Conservation (phyloP, 2,797 vertebrate species). For the Setipinna tenuifilis region DNA sequence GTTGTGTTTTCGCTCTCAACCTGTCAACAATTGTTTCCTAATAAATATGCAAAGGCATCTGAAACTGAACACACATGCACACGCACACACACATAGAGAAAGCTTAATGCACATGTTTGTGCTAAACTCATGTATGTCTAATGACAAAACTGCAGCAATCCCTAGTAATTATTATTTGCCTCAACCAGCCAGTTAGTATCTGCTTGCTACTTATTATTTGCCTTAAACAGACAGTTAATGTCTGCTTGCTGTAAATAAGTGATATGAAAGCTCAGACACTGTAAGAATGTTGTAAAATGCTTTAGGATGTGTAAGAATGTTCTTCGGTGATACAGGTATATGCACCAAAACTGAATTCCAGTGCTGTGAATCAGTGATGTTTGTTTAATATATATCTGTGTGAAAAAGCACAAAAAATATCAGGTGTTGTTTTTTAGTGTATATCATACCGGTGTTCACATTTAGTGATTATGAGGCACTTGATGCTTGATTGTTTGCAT, state of each 20-base stretch:
- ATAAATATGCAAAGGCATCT: slow-evolving; percentile 3
- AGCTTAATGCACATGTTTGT: background rate
- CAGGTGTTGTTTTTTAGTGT: background rate
- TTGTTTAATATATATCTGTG: background rate
- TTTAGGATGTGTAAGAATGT: too few species aligned
- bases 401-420: background rate
- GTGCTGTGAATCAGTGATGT: background rate
- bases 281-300: background rate
- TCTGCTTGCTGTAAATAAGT: background rate
- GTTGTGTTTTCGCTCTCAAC: background rate
- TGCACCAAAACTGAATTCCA: background rate
- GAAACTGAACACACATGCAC: background rate
- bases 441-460: too few species aligned
- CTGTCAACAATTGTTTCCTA: background rate
- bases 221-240: background rate
- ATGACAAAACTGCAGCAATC: background rate
- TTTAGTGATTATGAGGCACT: background rate
- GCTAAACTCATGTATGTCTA: background rate
- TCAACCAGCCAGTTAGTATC: background rate
- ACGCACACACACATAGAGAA: background rate
- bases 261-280: background rate
- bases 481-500: background rate
- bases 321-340: too few species aligned
- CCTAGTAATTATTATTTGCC: background rate
- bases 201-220: too few species aligned